Percentiles rank a stretch among this genome's conserved stretches.
These are phyloP conservation scores for Eristalis intricaria DNA, from an alignment of 2,888 invertebrate species.

Conservation along the genomic window DNA sequence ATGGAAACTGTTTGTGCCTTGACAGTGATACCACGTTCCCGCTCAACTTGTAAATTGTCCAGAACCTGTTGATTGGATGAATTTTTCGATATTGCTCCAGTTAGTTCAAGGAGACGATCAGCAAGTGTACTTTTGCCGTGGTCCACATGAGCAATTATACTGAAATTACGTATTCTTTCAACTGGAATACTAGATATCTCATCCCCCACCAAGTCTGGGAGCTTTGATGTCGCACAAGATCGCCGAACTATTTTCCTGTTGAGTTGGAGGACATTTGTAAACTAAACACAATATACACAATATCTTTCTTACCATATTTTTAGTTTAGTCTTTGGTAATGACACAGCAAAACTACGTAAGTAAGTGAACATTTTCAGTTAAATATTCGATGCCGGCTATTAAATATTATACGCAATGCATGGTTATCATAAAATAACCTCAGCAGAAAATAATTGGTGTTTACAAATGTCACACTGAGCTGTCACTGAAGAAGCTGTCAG, in stretches of 20 bases:
- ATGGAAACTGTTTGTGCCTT: conserved; percentile 98
- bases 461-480: not conserved
- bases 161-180: conserved; percentile 91
- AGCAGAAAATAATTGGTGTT: not conserved
- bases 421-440: not conserved
- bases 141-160: conserved; percentile 99
- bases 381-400: not conserved
- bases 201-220: conserved; percentile 34
- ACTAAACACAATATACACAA: not conserved
- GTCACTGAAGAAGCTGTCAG: not conserved
- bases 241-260: conserved; percentile 26
- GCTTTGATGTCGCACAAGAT: conserved; percentile 2
- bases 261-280: not conserved
- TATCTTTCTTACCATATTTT: not conserved
- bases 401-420: not conserved
- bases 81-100: conserved; percentile 89
- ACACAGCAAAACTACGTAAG: conserved; percentile 7
- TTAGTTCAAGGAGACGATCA: conserved; percentile 95
- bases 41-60: conserved; percentile 92
- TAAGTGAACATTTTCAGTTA: conserved; percentile 22
- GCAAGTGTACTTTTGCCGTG: conserved; percentile 99
- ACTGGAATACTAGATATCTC: conserved; percentile 76
- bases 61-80: conserved; percentile 87
- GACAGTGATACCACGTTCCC: conserved; percentile 98
- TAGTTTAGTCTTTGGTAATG: conserved; percentile 8